Conservation (phyloP, 1,140 invertebrate genomes). For the Mamestra configurata region DNA sequence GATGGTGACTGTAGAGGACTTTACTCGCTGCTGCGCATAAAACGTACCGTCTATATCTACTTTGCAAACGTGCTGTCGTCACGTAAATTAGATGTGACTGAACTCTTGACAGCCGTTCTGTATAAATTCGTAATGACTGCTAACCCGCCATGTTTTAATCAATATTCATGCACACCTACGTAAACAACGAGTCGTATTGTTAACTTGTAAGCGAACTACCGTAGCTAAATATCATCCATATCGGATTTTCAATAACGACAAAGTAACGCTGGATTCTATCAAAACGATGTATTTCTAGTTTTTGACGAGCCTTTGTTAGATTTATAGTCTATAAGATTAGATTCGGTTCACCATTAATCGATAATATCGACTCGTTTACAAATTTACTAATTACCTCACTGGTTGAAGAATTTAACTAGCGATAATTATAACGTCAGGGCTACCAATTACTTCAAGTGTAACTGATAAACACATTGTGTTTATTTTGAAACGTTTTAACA, state of each 20-base stretch:
- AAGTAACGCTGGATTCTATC: not conserved
- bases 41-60: no score
- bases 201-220: not conserved
- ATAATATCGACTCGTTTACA: not conserved
- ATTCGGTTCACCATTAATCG: not conserved
- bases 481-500: not conserved
- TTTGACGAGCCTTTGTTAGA: not conserved
- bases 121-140: not conserved
- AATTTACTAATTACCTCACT: not conserved
- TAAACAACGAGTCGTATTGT: not conserved
- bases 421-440: not conserved
- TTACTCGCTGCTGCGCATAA: no score
- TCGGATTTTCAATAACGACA: conserved; percentile 5
- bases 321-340: conserved; percentile 2
- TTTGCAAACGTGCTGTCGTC: not conserved
- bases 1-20: no score
- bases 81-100: not conserved
- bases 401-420: not conserved
- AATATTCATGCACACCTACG: not conserved
- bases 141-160: not conserved
- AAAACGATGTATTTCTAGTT: not conserved
- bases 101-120: not conserved
- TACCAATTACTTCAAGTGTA: not conserved
- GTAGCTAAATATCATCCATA: not conserved
- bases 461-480: not conserved